Percentiles rank a stretch among this genome's conserved stretches.
Conservation (phyloP, 2,888 invertebrate species). For the Diadegma fenestrale region DNA sequence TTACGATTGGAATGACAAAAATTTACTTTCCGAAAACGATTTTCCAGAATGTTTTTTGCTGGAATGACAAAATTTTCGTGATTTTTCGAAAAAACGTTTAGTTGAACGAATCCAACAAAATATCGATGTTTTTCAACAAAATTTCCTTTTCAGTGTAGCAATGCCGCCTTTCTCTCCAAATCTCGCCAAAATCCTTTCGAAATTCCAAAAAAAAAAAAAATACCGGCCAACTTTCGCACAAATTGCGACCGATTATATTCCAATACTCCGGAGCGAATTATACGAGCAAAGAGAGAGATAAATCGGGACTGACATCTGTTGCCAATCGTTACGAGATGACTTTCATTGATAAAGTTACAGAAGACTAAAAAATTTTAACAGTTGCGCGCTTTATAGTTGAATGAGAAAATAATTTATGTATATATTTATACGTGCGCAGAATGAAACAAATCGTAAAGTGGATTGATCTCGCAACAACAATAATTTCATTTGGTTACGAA, state of each 20-base stretch:
- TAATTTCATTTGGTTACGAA: conserved; percentile 63
- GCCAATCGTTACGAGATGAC: conserved; percentile 33
- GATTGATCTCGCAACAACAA: conserved; percentile 65
- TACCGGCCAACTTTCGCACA: neutral
- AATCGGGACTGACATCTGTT: conserved; percentile 13
- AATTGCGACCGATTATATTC: conserved; percentile 21
- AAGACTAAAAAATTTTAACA: neutral
- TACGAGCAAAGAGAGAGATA: neutral
- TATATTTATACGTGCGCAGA: neutral
- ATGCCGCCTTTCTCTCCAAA: conserved; percentile 9
- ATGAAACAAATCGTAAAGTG: conserved; percentile 40
- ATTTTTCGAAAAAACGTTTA: too few relatives aligned
- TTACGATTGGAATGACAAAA: too few relatives aligned
- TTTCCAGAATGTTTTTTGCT: too few relatives aligned
- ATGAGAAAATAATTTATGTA: neutral
- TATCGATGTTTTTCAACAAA: too few relatives aligned
- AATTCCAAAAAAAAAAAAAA: neutral
- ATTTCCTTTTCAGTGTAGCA: too few relatives aligned
- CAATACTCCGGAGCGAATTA: neutral
- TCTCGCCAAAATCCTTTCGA: neutral
- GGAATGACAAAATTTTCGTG: too few relatives aligned
- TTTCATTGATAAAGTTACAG: conserved; percentile 39
- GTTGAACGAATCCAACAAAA: too few relatives aligned
- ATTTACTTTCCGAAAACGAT: too few relatives aligned
- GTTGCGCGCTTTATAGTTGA: neutral